Conservation (phyloP, 1,140 invertebrate species). For the Drosophila lacteicornis region DNA sequence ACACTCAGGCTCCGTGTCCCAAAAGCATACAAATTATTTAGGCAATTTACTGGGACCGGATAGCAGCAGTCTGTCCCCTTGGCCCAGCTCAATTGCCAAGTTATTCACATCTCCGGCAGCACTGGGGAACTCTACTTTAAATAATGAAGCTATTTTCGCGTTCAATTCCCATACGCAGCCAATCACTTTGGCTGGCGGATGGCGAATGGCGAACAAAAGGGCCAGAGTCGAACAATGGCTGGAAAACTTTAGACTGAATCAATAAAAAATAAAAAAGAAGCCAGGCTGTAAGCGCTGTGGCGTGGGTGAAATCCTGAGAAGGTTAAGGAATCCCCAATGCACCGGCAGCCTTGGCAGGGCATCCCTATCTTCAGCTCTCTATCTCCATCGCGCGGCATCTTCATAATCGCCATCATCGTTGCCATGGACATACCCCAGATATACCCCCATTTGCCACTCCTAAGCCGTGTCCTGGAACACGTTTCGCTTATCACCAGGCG, state of each 20-base stretch:
- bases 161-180: constrained; percentile 79
- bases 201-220: constrained; percentile 52
- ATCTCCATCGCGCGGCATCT: constrained; percentile 48
- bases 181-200: constrained; percentile 64
- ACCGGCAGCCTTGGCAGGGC: constrained; percentile 37
- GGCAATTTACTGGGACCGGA: constrained; percentile 56
- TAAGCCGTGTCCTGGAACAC: constrained; percentile 71
- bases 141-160: constrained; percentile 83
- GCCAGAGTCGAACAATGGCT: constrained; percentile 50
- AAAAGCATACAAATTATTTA: constrained; percentile 79
- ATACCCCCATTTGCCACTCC: constrained; percentile 8
- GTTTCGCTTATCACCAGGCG: constrained; percentile 56
- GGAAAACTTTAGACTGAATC: constrained; percentile 57
- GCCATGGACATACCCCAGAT: constrained; percentile 49
- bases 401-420: constrained; percentile 77
- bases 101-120: constrained; percentile 50
- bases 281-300: background rate
- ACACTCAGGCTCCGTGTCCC: constrained; percentile 28
- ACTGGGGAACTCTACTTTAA: constrained; percentile 73
- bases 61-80: constrained; percentile 32
- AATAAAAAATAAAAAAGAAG: constrained; percentile 42
- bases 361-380: constrained; percentile 34
- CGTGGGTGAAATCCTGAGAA: constrained; percentile 24
- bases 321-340: constrained; percentile 33
- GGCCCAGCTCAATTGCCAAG: constrained; percentile 62